Conservation (phyloP, 2,888 invertebrate genomes). For the Hydroisotoma schaefferi region DNA sequence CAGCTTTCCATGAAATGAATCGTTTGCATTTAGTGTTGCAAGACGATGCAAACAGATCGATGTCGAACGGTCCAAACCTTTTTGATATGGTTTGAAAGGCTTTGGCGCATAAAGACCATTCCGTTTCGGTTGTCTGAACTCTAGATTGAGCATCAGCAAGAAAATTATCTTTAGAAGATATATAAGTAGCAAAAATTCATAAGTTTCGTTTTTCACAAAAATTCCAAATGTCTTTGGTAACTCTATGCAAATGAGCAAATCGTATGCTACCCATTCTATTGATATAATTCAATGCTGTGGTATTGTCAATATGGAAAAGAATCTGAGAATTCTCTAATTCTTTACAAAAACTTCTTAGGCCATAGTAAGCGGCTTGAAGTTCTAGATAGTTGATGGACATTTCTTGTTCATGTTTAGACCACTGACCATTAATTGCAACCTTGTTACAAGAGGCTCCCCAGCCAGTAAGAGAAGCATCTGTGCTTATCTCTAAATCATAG, state of each 20-base stretch:
- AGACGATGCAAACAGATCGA: slow-evolving; percentile 20
- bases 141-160: slow-evolving; percentile 17
- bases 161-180: slow-evolving; percentile 9
- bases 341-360: slow-evolving; percentile 1
- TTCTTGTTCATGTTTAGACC: slow-evolving; percentile 5
- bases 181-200: slow-evolving; percentile 21
- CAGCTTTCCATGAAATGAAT: slow-evolving; percentile 17
- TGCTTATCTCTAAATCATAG: slow-evolving; percentile 13
- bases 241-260: background rate
- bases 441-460: slow-evolving; percentile 15
- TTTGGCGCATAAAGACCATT: slow-evolving; percentile 3
- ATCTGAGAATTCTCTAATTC: background rate
- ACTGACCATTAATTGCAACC: slow-evolving; percentile 7
- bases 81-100: slow-evolving; percentile 2
- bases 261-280: slow-evolving; percentile 24
- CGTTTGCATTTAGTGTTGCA: slow-evolving; percentile 2
- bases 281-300: slow-evolving; percentile 26
- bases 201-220: slow-evolving; percentile 9
- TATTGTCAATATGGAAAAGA: slow-evolving; percentile 21
- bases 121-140: background rate
- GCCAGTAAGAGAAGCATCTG: slow-evolving; percentile 24
- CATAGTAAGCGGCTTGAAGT: slow-evolving; percentile 16
- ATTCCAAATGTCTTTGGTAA: slow-evolving; percentile 19
- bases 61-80: background rate
- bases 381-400: slow-evolving; percentile 24